phyloP scores from a whole-genome alignment of 2,797 vertebrate species.

The Eutrigla gurnardus region DNA sequence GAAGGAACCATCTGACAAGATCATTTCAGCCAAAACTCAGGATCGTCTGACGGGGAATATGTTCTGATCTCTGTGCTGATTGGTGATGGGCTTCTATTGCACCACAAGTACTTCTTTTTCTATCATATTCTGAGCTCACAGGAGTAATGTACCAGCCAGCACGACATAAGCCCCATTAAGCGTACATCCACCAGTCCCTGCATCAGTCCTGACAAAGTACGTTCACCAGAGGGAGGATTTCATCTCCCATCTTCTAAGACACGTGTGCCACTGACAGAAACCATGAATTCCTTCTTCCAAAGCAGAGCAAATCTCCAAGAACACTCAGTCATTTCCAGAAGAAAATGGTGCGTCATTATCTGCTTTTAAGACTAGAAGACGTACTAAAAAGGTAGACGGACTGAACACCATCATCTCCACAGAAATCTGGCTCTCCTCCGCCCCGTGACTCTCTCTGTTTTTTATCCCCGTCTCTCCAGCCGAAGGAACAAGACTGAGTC shows the following conservation, averaged over 20 bases:
- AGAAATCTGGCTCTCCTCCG: constrained; percentile 1
- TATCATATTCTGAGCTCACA: constrained; percentile 16
- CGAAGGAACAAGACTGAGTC: constrained; percentile 61
- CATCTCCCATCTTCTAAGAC: constrained; percentile 36
- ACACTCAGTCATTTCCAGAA: neutral
- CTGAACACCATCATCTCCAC: neutral
- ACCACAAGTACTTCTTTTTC: constrained; percentile 1
- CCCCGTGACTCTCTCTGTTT: constrained; percentile 7
- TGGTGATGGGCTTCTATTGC: constrained; percentile 29
- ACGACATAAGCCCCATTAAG: constrained; percentile 57
- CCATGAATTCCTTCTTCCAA: neutral
- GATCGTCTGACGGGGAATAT: constrained; percentile 17
- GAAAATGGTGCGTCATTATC: constrained; percentile 8
- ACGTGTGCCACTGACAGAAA: constrained; percentile 18
- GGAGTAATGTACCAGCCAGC: constrained; percentile 52
- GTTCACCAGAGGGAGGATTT: constrained; percentile 50
- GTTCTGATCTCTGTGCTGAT: constrained; percentile 48
- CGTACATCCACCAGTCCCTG: constrained; percentile 40
- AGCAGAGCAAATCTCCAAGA: constrained; percentile 13
- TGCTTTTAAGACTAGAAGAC: constrained; percentile 10
- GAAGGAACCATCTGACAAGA: constrained; percentile 48
- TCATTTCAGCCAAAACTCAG: constrained; percentile 15
- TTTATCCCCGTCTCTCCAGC: constrained; percentile 39
- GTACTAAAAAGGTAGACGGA: neutral
- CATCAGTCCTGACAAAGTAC: constrained; percentile 26